A percentile compares a stretch with the other conserved stretches of the same genome.
Conservation (phyloP, 2,113 vertebrate genomes). For the Dolichallabes microphthalmus region DNA sequence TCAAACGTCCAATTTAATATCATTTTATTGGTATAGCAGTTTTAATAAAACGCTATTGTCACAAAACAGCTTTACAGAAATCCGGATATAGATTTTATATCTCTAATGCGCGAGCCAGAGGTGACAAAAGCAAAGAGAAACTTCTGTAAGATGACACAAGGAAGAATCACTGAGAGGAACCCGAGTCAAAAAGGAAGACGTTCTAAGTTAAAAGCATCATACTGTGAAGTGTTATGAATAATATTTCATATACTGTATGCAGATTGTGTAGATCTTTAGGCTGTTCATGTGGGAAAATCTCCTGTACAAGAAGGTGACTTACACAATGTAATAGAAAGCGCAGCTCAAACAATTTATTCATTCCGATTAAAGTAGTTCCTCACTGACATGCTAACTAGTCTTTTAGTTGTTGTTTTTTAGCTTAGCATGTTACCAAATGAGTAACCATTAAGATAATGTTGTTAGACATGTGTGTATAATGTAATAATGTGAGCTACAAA, state of each 20-base stretch:
- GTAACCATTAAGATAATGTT: too few relatives aligned
- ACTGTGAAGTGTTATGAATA: neutral
- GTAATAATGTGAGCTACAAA: neutral
- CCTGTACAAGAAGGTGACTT: neutral
- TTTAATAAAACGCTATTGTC: neutral
- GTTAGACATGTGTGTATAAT: too few relatives aligned
- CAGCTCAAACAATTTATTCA: neutral
- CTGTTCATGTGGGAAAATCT: neutral
- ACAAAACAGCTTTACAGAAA: neutral
- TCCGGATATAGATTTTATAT: neutral
- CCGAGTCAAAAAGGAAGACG: neutral
- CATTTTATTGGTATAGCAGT: neutral
- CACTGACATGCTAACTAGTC: neutral
- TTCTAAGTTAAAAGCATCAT: neutral
- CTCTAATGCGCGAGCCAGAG: neutral
- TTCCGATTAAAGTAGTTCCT: neutral
- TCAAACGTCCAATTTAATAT: neutral
- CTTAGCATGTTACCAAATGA: too few relatives aligned
- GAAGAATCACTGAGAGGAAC: neutral
- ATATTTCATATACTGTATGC: neutral
- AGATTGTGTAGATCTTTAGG: neutral
- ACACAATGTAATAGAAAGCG: neutral
- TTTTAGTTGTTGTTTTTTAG: neutral
- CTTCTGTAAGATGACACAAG: neutral
- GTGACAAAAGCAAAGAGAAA: neutral